These are phyloP conservation scores for Alloplasta piceator DNA, from an alignment of 2,888 invertebrate genomes.

Conservation along the genomic window DNA sequence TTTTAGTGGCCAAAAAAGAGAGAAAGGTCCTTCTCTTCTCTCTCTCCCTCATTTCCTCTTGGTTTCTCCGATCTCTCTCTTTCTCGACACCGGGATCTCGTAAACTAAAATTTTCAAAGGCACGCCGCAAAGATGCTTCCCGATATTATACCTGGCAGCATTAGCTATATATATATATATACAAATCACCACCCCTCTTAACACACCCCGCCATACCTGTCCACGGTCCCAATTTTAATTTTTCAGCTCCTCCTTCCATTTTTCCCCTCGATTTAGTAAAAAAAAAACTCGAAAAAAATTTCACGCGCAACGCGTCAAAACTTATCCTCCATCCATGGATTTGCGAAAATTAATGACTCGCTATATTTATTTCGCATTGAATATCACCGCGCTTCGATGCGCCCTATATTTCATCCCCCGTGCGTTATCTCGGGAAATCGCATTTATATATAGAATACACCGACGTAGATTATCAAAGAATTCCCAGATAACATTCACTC, in stretches of 20 bases:
- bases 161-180: not conserved
- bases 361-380: too few species aligned
- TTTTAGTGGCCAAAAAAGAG: slow-evolving; percentile 53
- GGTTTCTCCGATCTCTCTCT: slow-evolving; percentile 8
- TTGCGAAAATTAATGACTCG: too few species aligned
- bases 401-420: too few species aligned
- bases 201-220: too few species aligned
- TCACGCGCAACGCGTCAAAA: too few species aligned
- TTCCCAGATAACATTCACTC: slow-evolving; percentile 14
- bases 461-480: slow-evolving; percentile 32
- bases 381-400: too few species aligned
- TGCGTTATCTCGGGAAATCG: not conserved
- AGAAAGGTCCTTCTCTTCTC: slow-evolving; percentile 25
- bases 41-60: not conserved
- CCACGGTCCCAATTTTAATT: too few species aligned
- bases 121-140: slow-evolving; percentile 41
- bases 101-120: slow-evolving; percentile 65
- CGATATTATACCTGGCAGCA: slow-evolving; percentile 24
- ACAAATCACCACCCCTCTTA: too few species aligned
- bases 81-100: slow-evolving; percentile 26
- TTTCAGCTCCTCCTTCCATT: too few species aligned
- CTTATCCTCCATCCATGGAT: too few species aligned
- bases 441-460: not conserved
- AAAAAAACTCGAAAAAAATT: too few species aligned
- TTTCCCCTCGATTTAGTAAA: too few species aligned